Evolutionary conservation across 2,113 vertebrate species (phyloP).

Genomic region (Xenotilapia longispinis): DNA sequence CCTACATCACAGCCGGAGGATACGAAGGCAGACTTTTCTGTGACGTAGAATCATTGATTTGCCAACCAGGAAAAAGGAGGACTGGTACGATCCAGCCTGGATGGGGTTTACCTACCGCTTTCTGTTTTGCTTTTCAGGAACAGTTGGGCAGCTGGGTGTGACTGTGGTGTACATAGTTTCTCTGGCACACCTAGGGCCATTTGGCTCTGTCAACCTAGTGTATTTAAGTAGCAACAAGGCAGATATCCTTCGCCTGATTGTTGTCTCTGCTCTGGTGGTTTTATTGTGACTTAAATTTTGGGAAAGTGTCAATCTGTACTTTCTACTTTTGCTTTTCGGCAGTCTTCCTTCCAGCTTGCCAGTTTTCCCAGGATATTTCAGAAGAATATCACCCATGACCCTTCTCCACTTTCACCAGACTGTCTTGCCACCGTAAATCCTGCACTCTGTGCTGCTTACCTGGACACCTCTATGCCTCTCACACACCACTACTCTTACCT

Average conservation of each 20-base stretch:
- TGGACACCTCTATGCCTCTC: not conserved
- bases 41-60: not conserved
- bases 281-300: not conserved
- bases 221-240: not conserved
- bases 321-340: not conserved
- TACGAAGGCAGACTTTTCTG: not conserved
- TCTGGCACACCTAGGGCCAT: not conserved
- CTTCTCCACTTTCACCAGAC: not conserved
- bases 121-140: not conserved
- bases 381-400: not conserved
- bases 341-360: not conserved
- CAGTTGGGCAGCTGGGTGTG: not conserved
- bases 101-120: not conserved
- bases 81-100: not conserved
- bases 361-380: not conserved
- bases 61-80: not conserved
- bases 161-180: not conserved
- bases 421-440: not conserved
- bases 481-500: not conserved
- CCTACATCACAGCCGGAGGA: not conserved
- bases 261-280: not conserved
- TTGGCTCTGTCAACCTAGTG: not conserved
- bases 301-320: not conserved
- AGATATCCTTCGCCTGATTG: not conserved
- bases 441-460: not conserved